Evolutionary conservation across 2,888 invertebrate genomes (phyloP), one percentile per base, ranked within the genome.

Genomic region (Pseudococcus longispinus): DNA sequence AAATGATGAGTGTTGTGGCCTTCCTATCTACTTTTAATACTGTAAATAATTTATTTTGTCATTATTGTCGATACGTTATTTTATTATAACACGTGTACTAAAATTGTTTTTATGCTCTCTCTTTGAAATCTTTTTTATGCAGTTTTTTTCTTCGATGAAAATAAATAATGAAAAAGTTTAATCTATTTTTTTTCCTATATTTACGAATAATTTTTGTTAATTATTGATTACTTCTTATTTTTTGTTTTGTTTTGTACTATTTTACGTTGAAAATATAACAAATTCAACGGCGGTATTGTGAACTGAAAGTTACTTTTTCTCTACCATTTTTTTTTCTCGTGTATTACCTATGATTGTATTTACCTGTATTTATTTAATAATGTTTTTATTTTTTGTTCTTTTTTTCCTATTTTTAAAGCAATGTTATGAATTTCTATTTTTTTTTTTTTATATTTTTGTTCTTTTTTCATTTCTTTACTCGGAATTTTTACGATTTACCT

Each of bases 221-320:
- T 80, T 42, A 42, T 80, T 80, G 11, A 37, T 80, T 42, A 80
- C 29, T 37, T 37, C 15, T 42, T 80, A 80, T 20, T 9, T n/a
- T 42, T 42, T 80, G n/a, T 37, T 80, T 20, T 80, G 26, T 80
- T 37, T 15, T 77, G 32, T 32, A 32, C 2, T 26, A 9, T 74
- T n/a, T 20, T 42, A 13, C 13, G 42, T 80, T 42, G 42, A 80
- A 80, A 80, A 42, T 80, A 74, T 74, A 15, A 80, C 20, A 80
- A 80, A 32, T 80, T 80, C 42, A 80, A 80, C 77, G 42, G 42
- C 20, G 20, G 77, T 80, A 80, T 80, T 80, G 77, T 80, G 77
- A 80, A 80, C 77, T 80, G 77, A 80, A 80, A 80, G 42, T 80
- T 80, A 80, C 77, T 80, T 80, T 74, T 74, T 80, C 77, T 80